Percentiles rank a stretch among this genome's conserved stretches.
Evolutionary conservation across 2,113 vertebrate genomes (phyloP).

Genomic region (Pedionomus torquatus): DNA sequence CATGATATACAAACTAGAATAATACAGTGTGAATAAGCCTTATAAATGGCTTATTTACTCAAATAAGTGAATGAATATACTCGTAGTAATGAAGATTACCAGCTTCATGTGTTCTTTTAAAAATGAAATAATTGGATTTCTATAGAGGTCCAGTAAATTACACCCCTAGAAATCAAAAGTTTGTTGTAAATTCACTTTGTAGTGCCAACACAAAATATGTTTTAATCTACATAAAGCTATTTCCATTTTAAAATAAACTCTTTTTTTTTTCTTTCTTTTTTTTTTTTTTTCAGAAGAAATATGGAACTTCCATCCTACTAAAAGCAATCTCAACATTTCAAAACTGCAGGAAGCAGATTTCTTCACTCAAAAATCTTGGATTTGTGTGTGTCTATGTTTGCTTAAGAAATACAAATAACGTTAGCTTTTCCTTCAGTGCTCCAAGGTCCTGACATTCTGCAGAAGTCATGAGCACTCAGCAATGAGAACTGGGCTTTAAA

Average conservation of each 20-base stretch:
- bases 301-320: neutral
- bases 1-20: neutral
- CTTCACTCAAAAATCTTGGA: conserved; percentile 37
- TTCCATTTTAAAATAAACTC: neutral
- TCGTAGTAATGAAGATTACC: neutral
- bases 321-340: neutral
- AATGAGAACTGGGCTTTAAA: neutral
- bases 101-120: neutral
- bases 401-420: conserved; percentile 40
- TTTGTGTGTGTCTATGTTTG: neutral
- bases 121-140: neutral
- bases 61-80: conserved; percentile 19
- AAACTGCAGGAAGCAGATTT: neutral
- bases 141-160: neutral
- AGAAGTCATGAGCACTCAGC: neutral
- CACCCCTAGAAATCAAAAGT: neutral
- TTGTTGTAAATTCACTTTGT: neutral
- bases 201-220: neutral
- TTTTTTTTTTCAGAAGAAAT: neutral
- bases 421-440: neutral
- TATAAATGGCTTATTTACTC: conserved; percentile 43
- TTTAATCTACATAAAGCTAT: neutral
- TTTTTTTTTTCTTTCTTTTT: neutral
- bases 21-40: neutral
- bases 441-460: neutral